A percentile compares a stretch with the other conserved stretches of the same genome.
Evolutionary conservation across 2,797 vertebrate species (phyloP).

Genomic region (Limnodromus scolopaceus): DNA sequence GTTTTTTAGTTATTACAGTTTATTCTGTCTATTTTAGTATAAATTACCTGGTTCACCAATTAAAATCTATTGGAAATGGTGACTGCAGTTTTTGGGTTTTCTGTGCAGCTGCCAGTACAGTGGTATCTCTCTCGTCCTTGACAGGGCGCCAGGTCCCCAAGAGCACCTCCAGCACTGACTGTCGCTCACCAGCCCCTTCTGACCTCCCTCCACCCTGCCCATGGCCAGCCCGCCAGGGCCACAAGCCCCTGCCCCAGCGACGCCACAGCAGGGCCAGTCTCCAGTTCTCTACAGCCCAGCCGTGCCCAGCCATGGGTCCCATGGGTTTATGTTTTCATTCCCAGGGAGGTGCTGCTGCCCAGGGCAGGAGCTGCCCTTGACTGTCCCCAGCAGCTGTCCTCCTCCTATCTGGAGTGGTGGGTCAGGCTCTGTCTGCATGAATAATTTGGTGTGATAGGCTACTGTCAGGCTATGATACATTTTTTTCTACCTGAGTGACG

Average conservation of each 20-base stretch:
- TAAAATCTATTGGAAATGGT: neutral
- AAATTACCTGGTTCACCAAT: neutral
- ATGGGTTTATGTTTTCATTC: neutral
- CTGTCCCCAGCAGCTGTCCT: neutral
- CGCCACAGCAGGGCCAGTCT: neutral
- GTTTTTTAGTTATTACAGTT: neutral
- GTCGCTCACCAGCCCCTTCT: neutral
- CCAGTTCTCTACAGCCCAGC: neutral
- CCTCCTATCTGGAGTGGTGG: neutral
- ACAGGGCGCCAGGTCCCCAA: fast-evolving
- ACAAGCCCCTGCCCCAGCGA: neutral
- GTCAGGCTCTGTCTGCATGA: neutral
- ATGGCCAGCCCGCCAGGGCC: fast-evolving
- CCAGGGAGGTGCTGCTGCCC: neutral
- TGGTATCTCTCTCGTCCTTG: neutral
- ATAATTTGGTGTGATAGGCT: neutral
- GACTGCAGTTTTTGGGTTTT: neutral
- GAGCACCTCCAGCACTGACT: neutral
- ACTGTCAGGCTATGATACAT: neutral
- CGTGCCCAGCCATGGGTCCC: neutral
- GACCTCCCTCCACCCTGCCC: fast-evolving
- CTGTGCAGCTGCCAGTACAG: neutral
- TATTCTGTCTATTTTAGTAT: neutral
- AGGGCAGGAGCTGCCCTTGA: neutral
- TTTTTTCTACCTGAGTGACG: neutral